Conservation (phyloP, 92 coral and sea anemone species). For the Meandrina meandrites region DNA sequence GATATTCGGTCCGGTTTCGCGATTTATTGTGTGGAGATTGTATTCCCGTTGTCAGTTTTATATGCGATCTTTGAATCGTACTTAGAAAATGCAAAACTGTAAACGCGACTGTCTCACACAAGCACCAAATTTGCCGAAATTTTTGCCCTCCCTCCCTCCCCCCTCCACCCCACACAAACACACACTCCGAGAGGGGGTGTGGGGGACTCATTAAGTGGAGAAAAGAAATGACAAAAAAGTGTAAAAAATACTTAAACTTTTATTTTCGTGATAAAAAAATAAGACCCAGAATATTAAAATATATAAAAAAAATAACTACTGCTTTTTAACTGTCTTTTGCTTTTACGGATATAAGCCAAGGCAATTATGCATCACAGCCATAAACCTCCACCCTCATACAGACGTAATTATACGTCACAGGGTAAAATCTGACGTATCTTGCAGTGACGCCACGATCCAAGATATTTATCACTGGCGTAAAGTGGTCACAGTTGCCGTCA, state of each 20-base stretch:
- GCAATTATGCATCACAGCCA: slow-evolving; percentile 53
- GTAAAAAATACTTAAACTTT: background rate
- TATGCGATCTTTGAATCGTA: too few species aligned
- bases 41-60: too few species aligned
- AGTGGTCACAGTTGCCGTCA: slow-evolving; percentile 80
- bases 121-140: too few species aligned
- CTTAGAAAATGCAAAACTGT: too few species aligned
- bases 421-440: slow-evolving; percentile 68
- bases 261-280: background rate
- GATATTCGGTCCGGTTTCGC: too few species aligned
- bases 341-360: background rate
- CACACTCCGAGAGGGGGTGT: too few species aligned
- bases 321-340: background rate
- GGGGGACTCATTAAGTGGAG: too few species aligned
- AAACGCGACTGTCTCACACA: too few species aligned
- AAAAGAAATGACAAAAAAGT: background rate
- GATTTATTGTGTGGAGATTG: too few species aligned
- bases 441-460: slow-evolving; percentile 60
- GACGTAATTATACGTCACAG: slow-evolving; percentile 50
- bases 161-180: too few species aligned
- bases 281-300: background rate
- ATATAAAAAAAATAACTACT: background rate
- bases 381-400: slow-evolving; percentile 81
- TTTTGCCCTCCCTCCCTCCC: too few species aligned
- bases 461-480: slow-evolving; percentile 70